These are phyloP conservation scores for Chrysolina haemoptera DNA, from an alignment of 2,888 invertebrate species.

Conservation along the genomic window DNA sequence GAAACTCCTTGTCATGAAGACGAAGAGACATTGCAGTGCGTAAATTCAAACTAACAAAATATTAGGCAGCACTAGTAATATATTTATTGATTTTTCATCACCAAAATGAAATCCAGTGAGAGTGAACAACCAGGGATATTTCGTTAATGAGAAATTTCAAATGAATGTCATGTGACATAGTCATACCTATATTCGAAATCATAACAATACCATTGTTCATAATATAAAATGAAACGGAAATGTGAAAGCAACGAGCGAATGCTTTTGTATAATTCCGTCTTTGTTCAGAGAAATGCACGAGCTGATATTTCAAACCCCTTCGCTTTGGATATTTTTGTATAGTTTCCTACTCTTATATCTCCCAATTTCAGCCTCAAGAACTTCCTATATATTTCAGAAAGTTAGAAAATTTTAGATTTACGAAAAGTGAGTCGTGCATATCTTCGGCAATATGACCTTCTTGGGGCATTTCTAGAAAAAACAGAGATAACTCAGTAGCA, in stretches of 20 bases:
- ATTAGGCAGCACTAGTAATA: too few relatives aligned
- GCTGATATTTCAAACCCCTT: neutral
- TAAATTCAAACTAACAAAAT: too few relatives aligned
- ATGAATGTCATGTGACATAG: neutral
- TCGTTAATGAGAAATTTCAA: neutral
- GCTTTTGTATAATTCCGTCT: neutral
- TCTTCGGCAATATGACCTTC: neutral
- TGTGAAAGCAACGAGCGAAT: neutral
- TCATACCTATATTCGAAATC: neutral
- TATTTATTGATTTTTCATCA: too few relatives aligned
- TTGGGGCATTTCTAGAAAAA: neutral
- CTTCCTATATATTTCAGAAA: neutral
- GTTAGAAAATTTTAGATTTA: neutral
- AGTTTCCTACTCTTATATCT: neutral
- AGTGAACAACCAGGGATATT: neutral
- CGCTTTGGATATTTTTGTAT: constrained; percentile 16
- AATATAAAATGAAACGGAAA: neutral
- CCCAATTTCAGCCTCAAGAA: neutral
- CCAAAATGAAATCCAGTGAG: too few relatives aligned
- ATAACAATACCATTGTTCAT: neutral
- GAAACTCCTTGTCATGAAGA: too few relatives aligned
- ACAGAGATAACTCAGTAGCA: too few relatives aligned
- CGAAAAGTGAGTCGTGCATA: neutral
- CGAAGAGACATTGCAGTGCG: too few relatives aligned
- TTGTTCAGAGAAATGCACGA: neutral